Conservation (phyloP, 1,140 invertebrate species). For the Anastatus disparis region DNA sequence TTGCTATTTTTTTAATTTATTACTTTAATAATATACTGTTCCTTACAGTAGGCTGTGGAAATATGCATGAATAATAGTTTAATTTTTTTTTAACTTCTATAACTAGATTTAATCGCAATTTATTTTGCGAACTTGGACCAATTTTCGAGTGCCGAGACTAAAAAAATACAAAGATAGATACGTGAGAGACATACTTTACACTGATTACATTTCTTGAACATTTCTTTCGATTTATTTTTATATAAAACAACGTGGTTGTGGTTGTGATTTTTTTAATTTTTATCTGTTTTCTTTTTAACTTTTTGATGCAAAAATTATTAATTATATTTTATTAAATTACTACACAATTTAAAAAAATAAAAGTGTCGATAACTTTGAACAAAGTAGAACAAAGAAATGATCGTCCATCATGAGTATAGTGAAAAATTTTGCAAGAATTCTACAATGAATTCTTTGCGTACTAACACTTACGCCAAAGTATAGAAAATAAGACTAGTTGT, state of each 20-base stretch:
- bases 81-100: neutral
- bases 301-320: too few species aligned
- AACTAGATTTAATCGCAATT: slow-evolving; percentile 21
- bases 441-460: neutral
- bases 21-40: neutral
- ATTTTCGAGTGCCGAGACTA: slow-evolving; percentile 3
- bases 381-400: too few species aligned
- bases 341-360: too few species aligned
- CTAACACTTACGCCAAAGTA: slow-evolving; percentile 49
- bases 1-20: slow-evolving; percentile 9
- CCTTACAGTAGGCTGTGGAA: slow-evolving; percentile 22
- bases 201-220: neutral
- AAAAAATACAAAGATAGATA: neutral
- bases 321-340: too few species aligned
- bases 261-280: slow-evolving; percentile 3
- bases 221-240: neutral
- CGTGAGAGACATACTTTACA: neutral
- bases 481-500: slow-evolving; percentile 53
- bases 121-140: slow-evolving; percentile 15
- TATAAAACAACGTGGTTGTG: neutral
- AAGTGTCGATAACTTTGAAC: too few species aligned
- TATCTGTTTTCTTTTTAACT: too few species aligned
- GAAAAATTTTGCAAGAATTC: neutral
- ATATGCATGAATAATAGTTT: slow-evolving; percentile 15
- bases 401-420: too few species aligned